Evolutionary conservation across 2,888 invertebrate species (phyloP).

Genomic region (Colostygia pectinataria): DNA sequence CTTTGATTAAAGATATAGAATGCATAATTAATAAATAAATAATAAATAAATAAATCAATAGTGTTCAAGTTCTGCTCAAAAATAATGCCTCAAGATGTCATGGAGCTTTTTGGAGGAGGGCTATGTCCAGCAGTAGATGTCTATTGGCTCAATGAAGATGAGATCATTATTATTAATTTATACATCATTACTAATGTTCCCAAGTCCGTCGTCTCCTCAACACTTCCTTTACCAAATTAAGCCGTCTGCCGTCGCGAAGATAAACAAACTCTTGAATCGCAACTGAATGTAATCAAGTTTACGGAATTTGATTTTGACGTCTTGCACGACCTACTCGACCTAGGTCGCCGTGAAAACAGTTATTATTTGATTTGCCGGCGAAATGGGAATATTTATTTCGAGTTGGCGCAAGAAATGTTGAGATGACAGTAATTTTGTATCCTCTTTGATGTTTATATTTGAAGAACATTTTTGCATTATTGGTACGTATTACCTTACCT

Average conservation of each 20-base stretch:
- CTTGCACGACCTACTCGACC: constrained; percentile 17
- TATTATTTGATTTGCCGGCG: constrained; percentile 20
- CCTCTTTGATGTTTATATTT: neutral
- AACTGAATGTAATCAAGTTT: constrained; percentile 52
- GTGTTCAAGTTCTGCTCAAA: too few relatives aligned
- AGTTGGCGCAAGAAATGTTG: neutral
- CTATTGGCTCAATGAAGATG: too few relatives aligned
- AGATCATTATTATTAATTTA: neutral
- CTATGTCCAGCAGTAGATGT: too few relatives aligned
- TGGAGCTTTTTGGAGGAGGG: too few relatives aligned
- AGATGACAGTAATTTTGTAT: too few relatives aligned
- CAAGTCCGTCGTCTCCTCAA: constrained; percentile 1
- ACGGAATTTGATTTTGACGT: constrained; percentile 43
- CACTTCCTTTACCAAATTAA: constrained; percentile 50
- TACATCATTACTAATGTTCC: neutral
- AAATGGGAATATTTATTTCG: constrained; percentile 4
- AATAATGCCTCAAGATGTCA: too few relatives aligned
- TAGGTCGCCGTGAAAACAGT: constrained; percentile 18
- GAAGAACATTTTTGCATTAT: too few relatives aligned
- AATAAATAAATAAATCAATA: too few relatives aligned
- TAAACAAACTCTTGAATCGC: constrained; percentile 52
- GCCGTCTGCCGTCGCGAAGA: constrained; percentile 49
- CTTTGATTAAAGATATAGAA: too few relatives aligned
- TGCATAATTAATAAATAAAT: too few relatives aligned
- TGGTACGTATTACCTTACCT: too few relatives aligned